These are phyloP conservation scores for Camelus dromedarius DNA, from an alignment of 2,113 vertebrate genomes.

Conservation along the genomic window DNA sequence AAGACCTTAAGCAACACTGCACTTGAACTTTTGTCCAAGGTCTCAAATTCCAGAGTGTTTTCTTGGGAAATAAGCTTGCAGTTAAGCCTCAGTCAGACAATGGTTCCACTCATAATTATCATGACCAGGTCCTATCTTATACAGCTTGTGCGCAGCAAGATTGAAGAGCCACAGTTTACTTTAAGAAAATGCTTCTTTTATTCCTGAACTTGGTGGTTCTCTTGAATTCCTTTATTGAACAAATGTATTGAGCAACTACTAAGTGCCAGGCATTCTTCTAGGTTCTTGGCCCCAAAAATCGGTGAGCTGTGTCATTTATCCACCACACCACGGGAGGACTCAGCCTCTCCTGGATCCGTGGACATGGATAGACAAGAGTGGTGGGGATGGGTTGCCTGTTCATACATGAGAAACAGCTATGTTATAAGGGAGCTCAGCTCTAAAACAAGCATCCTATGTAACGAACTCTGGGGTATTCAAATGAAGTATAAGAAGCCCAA, in stretches of 20 bases:
- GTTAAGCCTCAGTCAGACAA: neutral
- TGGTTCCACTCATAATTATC: neutral
- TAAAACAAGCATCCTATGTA: neutral
- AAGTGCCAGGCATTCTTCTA: neutral
- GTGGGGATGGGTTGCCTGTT: neutral
- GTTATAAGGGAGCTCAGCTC: neutral
- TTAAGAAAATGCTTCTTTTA: conserved; percentile 25
- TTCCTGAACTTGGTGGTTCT: neutral
- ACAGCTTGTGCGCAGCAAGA: neutral
- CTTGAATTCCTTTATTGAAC: neutral
- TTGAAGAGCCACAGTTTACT: neutral
- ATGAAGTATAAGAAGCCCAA: neutral
- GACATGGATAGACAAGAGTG: neutral
- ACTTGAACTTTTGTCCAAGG: neutral
- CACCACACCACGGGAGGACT: neutral
- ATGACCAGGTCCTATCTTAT: too few relatives aligned
- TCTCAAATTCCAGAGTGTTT: neutral
- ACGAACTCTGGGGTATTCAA: neutral
- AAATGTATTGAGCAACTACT: neutral
- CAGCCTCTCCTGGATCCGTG: neutral
- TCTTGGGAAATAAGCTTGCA: neutral
- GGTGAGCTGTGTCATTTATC: neutral
- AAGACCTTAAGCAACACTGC: neutral
- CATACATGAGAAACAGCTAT: neutral
- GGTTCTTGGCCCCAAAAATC: neutral